phyloP scores from a whole-genome alignment of 2,113 vertebrate species.

The Macaca nemestrina region DNA sequence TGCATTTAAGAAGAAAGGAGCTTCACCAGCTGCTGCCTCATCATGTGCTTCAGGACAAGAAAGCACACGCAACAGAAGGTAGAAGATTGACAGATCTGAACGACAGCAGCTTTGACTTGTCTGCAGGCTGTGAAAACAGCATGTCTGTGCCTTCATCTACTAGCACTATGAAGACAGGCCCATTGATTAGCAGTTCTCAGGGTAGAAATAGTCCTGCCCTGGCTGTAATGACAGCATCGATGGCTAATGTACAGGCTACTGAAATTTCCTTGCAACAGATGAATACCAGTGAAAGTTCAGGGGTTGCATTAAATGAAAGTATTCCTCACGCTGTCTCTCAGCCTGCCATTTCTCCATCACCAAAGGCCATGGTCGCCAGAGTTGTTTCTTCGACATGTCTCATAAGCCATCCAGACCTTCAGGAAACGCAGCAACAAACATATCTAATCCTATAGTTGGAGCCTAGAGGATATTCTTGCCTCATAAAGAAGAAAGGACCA shows the following conservation, averaged over 20 bases:
- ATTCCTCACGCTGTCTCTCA: constrained; percentile 80
- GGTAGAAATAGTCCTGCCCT: constrained; percentile 83
- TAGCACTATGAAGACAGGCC: constrained; percentile 81
- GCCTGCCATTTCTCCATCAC: constrained; percentile 77
- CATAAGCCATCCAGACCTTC: constrained; percentile 83
- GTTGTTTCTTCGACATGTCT: constrained; percentile 83
- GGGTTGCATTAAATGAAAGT: constrained; percentile 82
- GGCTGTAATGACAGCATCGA: constrained; percentile 79
- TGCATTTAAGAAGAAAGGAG: constrained; percentile 89
- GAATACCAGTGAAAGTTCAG: constrained; percentile 82
- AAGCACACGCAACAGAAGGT: constrained; percentile 85
- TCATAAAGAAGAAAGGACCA: constrained; percentile 77
- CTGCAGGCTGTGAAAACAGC: constrained; percentile 88
- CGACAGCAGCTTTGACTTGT: constrained; percentile 86
- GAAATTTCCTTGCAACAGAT: constrained; percentile 82
- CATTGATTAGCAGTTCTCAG: constrained; percentile 83
- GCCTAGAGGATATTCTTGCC: constrained; percentile 83
- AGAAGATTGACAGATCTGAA: constrained; percentile 82
- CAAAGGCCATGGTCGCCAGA: constrained; percentile 82
- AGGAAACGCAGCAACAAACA: constrained; percentile 81
- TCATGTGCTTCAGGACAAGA: constrained; percentile 87
- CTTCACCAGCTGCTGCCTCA: constrained; percentile 89
- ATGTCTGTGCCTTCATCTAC: constrained; percentile 86
- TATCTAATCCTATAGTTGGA: constrained; percentile 83
- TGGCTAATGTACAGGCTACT: constrained; percentile 80